Base-by-base conservation (phyloP, 2,113 vertebrate species). In the Brachyhypopomus occidentalis region DNA sequence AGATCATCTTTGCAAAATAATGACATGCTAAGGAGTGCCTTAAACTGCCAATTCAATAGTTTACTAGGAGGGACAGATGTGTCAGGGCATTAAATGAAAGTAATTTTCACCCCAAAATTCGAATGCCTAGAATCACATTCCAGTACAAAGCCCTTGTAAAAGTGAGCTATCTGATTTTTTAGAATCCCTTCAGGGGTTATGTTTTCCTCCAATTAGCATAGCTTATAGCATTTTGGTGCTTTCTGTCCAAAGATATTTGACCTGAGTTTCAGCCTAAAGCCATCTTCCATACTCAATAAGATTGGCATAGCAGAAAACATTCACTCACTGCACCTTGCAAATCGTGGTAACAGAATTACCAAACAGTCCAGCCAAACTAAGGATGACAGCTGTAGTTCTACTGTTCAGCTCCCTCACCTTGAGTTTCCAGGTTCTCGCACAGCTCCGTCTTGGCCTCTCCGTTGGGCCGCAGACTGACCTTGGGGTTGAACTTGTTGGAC, bases 401-500 rank as follows among this genome's bases (percentile, higher is more conserved):
- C 6, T 5, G 20, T 27, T 38, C 34, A 75, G 8, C n/a, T 27
- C 6, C 74, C 73, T 95, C 93, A 98, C 97, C 94, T 89, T 98
- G 97, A n/a, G 95, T 94, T 87, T 99, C 97, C 14, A 97, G 94
- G 90, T 94, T 98, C 84, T 99, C 97, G 0, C 97, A 99, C 88
- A 99, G 94, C 92, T 99, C 98, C 0, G 97, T 97, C 90, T 97
- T 98, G 89, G 98, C 97, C 86, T 99, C 97, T 23, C 98, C 98
- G 0, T 99, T 99, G 92, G 97, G 97, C 82, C 98, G 93, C 88
- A 97, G 95, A 79, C 95, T 92, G 83, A 95, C 96, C 87, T 98
- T 99, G 89, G 97, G 97, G 59, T 96, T 98, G 92, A 99, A 98
- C 91, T 99, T 99, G 92, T 98, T 98, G 91, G 97, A 96, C 98